Conservation (phyloP, 2,113 vertebrate genomes). For the human region DNA sequence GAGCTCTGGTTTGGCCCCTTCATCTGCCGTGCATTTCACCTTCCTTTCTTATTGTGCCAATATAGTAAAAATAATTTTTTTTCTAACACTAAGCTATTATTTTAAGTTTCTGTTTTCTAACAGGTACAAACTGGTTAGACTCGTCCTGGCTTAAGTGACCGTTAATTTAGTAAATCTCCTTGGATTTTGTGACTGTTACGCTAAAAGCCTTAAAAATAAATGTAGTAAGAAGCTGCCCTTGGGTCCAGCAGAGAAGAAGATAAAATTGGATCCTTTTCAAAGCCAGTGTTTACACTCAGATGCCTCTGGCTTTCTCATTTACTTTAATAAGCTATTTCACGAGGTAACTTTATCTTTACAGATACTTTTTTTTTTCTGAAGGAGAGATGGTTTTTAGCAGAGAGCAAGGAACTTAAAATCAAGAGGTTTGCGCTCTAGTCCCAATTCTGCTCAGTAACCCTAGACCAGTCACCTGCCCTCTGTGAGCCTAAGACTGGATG, state of each 20-base stretch:
- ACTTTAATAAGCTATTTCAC: slow-evolving; percentile 41
- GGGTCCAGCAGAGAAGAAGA: slow-evolving; percentile 15
- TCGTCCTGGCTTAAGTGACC: neutral
- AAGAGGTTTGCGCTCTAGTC: neutral
- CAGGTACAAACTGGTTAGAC: slow-evolving; percentile 12
- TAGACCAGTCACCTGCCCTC: neutral
- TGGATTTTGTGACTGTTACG: neutral
- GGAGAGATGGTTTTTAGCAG: neutral
- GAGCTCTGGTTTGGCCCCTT: neutral
- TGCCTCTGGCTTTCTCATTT: neutral
- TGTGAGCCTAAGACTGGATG: neutral
- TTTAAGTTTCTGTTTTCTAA: slow-evolving; percentile 20
- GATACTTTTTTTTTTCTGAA: neutral
- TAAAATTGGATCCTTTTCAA: neutral
- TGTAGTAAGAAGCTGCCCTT: neutral
- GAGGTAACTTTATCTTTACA: slow-evolving; percentile 15
- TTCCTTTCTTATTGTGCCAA: neutral
- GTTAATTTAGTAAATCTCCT: slow-evolving; percentile 16
- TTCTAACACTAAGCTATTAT: neutral
- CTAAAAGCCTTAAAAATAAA: slow-evolving; percentile 39
- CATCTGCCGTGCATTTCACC: neutral
- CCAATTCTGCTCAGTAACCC: neutral
- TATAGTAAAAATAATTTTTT: neutral
- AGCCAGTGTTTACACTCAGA: slow-evolving; percentile 9
- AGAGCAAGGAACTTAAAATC: slow-evolving; percentile 24